Evolutionary conservation across 2,113 vertebrate species (phyloP).

Genomic region (Laticauda laticaudata): DNA sequence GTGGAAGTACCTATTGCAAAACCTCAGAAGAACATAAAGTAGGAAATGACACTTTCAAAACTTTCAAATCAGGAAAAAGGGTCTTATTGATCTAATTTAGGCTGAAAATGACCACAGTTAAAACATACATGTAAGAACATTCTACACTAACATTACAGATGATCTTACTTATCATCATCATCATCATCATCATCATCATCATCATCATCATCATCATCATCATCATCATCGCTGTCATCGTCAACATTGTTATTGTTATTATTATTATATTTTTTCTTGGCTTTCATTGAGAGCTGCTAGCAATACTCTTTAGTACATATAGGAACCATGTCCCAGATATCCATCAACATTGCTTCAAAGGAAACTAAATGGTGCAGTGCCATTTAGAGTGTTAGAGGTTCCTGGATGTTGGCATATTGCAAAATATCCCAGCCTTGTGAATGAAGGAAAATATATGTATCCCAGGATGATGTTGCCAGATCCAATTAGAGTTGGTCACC

Average conservation of each 20-base stretch:
- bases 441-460: neutral
- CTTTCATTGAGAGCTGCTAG: conserved; percentile 25
- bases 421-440: neutral
- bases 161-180: neutral
- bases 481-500: neutral
- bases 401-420: neutral
- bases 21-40: conserved; percentile 9
- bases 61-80: conserved; percentile 8
- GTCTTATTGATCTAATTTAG: conserved; percentile 15
- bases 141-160: conserved; percentile 4
- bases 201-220: too few species aligned
- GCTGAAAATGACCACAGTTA: neutral
- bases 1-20: neutral
- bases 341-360: neutral
- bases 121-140: conserved; percentile 17
- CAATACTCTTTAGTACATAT: conserved; percentile 1
- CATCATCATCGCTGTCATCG: too few species aligned
- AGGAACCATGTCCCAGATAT: conserved; percentile 1
- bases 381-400: conserved; percentile 15
- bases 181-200: too few species aligned
- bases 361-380: neutral
- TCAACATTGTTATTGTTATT: too few species aligned
- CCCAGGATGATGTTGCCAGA: neutral
- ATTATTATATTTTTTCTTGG: neutral
- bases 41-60: conserved; percentile 12